A percentile compares a stretch with the other conserved stretches of the same genome.
Conservation (phyloP, 2,888 invertebrate genomes). For the Epinotia brunnichana region DNA sequence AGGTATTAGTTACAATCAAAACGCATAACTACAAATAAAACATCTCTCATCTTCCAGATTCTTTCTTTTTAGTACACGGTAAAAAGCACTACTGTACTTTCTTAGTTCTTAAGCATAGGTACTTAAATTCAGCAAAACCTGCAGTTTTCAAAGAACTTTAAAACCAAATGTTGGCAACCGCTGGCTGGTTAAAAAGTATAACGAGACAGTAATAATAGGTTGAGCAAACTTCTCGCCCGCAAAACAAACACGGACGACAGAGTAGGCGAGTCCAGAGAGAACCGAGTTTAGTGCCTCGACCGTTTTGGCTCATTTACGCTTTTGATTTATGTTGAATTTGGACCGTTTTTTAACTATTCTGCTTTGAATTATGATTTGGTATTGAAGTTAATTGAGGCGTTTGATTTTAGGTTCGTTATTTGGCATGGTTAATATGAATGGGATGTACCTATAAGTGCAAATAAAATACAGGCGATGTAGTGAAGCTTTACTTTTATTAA, state of each 20-base stretch:
- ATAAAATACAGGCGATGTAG: not conserved
- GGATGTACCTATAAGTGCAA: not conserved
- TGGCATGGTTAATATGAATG: not conserved
- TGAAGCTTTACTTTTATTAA: not conserved
- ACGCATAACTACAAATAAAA: too few relatives aligned
- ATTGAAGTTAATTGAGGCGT: conserved; percentile 12
- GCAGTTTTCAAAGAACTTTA: conserved; percentile 34
- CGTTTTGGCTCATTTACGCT: conserved; percentile 41
- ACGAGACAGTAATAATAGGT: conserved; percentile 80
- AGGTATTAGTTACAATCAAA: too few relatives aligned
- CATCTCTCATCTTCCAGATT: not conserved
- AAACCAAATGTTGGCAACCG: conserved; percentile 63
- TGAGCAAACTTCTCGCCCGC: conserved; percentile 81
- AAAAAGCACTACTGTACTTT: not conserved
- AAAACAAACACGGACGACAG: conserved; percentile 81
- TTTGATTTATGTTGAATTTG: conserved; percentile 37
- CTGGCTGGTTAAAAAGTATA: conserved; percentile 75
- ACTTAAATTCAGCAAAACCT: conserved; percentile 8
- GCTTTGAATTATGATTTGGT: conserved; percentile 24
- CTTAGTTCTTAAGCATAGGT: not conserved
- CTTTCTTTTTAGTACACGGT: not conserved
- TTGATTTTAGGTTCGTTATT: conserved; percentile 10
- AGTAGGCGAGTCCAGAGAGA: conserved; percentile 66
- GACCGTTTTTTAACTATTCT: conserved; percentile 1
- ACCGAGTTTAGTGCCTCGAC: conserved; percentile 72